Base-by-base conservation (phyloP, 2,797 vertebrate species). In the Sebastes kiyomatsui region DNA sequence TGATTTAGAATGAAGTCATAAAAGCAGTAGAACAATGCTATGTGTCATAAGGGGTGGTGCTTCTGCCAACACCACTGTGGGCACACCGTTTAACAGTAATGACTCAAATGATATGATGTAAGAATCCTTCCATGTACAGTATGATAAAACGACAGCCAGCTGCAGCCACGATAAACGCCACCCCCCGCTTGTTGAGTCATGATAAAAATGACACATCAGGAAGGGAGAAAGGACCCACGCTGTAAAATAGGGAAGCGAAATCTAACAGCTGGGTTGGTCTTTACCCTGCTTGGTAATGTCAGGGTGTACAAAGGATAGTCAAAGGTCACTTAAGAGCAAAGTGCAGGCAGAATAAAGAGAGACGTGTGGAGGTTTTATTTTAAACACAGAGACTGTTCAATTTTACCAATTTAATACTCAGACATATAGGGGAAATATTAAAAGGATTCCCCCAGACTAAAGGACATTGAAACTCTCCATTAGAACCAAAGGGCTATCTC, bases 181-280 rank as follows among this genome's bases (percentile, higher is more conserved):
- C 67, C 71, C 80, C 72, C 81, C 65, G 67, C 59, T 35, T 35
- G 68, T 79, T 93, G 87, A 92, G 84, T 92, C 92, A 92, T 25
- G 60, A 68, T 38, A 66, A 64, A 82, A 82, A 72, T 56, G 33
- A 89, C 84, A 75, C 67, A 62, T 46, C 18, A 72, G 33, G 14
- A 55, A 18, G 27, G 20, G 33, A 79, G 55, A 89, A 80, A 75
- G 75, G 70, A 80, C 1, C 60, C 2, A 23, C 3, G 30, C n/a
- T 68, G n/a, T 72, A 65, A 70, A 81, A 87, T 9, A 27, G 32
- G 67, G 69, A 84, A 88, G 55, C 80, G 61, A 72, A 72, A 85
- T 32, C 30, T 6, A 73, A 72, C 27, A 23, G 5, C 42, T 56
- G 22, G 27, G 64, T 25, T 78, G 16, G 20, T 62, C 60, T 72